Conservation (phyloP, 1,140 invertebrate species). For the Drosophila rufa region DNA sequence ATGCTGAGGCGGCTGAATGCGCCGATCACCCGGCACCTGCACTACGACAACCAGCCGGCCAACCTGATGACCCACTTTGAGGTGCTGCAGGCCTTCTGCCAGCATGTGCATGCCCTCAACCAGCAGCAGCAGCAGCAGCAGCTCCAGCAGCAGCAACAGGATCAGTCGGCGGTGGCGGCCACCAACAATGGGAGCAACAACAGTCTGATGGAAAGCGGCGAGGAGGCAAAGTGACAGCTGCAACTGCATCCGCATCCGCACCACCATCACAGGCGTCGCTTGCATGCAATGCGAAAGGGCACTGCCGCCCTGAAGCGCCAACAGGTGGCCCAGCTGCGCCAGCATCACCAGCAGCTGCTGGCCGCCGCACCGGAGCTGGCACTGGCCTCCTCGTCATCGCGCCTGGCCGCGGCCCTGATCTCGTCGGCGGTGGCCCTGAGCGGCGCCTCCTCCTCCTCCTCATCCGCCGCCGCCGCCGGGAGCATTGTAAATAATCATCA, state of each 20-base stretch:
- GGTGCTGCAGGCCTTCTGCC: slow-evolving; percentile 87
- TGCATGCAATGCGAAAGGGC: slow-evolving; percentile 75
- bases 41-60: slow-evolving; percentile 88
- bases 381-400: slow-evolving; percentile 58
- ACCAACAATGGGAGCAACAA: slow-evolving; percentile 56
- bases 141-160: slow-evolving; percentile 51
- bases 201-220: slow-evolving; percentile 65
- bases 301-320: slow-evolving; percentile 69
- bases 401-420: slow-evolving; percentile 71
- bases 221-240: slow-evolving; percentile 84
- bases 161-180: slow-evolving; percentile 29
- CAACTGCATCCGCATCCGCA: slow-evolving; percentile 70
- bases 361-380: slow-evolving; percentile 47
- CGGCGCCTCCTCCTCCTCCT: slow-evolving; percentile 52
- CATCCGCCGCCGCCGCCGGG: slow-evolving; percentile 28
- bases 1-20: slow-evolving; percentile 88
- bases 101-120: slow-evolving; percentile 79
- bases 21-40: slow-evolving; percentile 87
- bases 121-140: slow-evolving; percentile 74
- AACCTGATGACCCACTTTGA: slow-evolving; percentile 90
- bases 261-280: slow-evolving; percentile 77
- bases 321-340: slow-evolving; percentile 70
- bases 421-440: slow-evolving; percentile 72
- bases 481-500: slow-evolving; percentile 83
- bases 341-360: slow-evolving; percentile 64